Evolutionary conservation across 2,888 invertebrate species (phyloP).

Genomic region (Hofmannophila pseudospretella): DNA sequence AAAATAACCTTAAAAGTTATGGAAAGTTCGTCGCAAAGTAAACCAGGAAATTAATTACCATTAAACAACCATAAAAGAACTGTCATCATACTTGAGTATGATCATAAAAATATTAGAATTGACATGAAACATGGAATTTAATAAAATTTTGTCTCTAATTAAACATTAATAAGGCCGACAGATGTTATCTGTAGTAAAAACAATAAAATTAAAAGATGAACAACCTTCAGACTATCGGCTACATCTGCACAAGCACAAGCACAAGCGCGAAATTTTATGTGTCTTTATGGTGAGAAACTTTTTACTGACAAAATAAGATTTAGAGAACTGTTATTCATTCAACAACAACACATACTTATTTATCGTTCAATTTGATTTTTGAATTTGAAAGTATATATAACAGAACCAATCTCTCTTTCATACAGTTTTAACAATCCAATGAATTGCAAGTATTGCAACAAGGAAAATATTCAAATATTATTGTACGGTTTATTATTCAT

Average conservation of each 20-base stretch:
- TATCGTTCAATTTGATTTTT: no score
- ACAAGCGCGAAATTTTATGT: no score
- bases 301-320: no score
- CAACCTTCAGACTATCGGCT: background rate
- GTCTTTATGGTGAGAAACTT: no score
- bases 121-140: background rate
- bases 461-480: no score
- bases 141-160: background rate
- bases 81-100: background rate
- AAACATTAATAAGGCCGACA: background rate
- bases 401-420: no score
- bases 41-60: background rate
- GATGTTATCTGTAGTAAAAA: background rate
- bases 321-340: no score
- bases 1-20: background rate
- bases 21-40: background rate
- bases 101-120: background rate
- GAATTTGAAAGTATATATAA: no score
- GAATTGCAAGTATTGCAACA: no score
- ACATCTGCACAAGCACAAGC: background rate
- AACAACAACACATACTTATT: no score
- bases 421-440: no score
- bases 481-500: no score
- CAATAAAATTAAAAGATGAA: conserved; percentile 5
- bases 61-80: conserved; percentile 1